Evolutionary conservation across 2,888 invertebrate genomes (phyloP).

Genomic region (Tyria jacobaeae): DNA sequence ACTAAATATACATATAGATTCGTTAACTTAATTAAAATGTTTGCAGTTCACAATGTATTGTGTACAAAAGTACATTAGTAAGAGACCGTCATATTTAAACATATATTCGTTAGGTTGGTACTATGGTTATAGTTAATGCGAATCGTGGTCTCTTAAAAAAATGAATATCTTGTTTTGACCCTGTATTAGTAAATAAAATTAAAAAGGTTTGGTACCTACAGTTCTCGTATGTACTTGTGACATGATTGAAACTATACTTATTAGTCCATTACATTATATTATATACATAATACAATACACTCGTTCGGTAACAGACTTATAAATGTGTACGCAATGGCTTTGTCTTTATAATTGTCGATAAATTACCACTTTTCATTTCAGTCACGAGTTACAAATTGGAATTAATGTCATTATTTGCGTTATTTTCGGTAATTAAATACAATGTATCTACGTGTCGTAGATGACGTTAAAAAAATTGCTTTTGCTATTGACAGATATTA

Average conservation of each 20-base stretch:
- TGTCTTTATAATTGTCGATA: not conserved
- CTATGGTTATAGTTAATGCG: too few relatives aligned
- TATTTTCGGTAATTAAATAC: too few relatives aligned
- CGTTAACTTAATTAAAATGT: not conserved
- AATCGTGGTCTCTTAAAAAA: not conserved
- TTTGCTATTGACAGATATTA: too few relatives aligned
- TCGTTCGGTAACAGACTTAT: not conserved
- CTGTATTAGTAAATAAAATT: not conserved
- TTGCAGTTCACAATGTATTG: not conserved
- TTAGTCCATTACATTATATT: not conserved
- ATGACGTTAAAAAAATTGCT: too few relatives aligned
- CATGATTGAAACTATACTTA: too few relatives aligned
- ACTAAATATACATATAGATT: conserved; percentile 10
- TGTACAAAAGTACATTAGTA: not conserved
- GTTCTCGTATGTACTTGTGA: too few relatives aligned
- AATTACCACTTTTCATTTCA: too few relatives aligned
- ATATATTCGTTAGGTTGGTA: too few relatives aligned
- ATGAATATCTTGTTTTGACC: not conserved
- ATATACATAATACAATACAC: not conserved
- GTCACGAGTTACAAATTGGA: too few relatives aligned
- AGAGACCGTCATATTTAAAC: conserved; percentile 1
- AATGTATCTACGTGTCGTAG: too few relatives aligned
- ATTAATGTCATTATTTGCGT: too few relatives aligned
- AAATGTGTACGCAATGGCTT: not conserved
- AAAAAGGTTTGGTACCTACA: not conserved